Evolutionary conservation across 2,113 vertebrate species (phyloP).

Genomic region (Verasper variegatus): DNA sequence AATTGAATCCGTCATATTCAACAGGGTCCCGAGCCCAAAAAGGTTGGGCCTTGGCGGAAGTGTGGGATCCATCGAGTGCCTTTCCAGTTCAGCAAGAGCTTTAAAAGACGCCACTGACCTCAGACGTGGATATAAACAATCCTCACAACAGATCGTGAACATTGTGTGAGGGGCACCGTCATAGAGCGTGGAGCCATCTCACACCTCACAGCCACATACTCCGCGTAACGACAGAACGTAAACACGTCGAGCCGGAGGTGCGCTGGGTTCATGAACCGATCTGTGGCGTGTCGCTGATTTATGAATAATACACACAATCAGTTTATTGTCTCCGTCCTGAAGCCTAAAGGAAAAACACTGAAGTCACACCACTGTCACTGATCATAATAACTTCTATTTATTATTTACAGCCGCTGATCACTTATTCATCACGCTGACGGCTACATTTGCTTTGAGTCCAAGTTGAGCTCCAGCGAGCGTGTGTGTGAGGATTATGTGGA

Average conservation of each 20-base stretch:
- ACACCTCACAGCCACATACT: conserved; percentile 62
- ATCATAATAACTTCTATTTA: conserved; percentile 66
- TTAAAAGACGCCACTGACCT: not conserved
- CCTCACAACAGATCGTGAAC: conserved; percentile 26
- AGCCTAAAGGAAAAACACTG: conserved; percentile 9
- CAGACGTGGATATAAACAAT: not conserved
- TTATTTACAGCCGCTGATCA: conserved; percentile 72
- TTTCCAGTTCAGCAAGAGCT: too few relatives aligned
- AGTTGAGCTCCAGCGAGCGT: conserved; percentile 16
- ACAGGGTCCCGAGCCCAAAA: too few relatives aligned
- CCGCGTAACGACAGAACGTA: conserved; percentile 20
- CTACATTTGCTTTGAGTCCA: conserved; percentile 42
- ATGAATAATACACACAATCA: conserved; percentile 16
- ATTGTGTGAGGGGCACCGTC: conserved; percentile 22
- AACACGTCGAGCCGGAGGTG: conserved; percentile 45
- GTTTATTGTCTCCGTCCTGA: conserved; percentile 29
- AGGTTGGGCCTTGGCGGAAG: too few relatives aligned
- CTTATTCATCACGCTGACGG: conserved; percentile 67
- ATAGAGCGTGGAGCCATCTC: conserved; percentile 41
- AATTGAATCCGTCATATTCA: too few relatives aligned
- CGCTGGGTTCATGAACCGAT: not conserved
- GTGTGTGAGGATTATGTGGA: conserved; percentile 46
- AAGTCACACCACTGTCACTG: conserved; percentile 46
- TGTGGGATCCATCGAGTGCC: too few relatives aligned
- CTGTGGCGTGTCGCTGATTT: conserved; percentile 24